Evolutionary conservation across 1,140 invertebrate species (phyloP), one percentile per base, ranked within the genome.

Genomic region (Apocrypta bakeri): DNA sequence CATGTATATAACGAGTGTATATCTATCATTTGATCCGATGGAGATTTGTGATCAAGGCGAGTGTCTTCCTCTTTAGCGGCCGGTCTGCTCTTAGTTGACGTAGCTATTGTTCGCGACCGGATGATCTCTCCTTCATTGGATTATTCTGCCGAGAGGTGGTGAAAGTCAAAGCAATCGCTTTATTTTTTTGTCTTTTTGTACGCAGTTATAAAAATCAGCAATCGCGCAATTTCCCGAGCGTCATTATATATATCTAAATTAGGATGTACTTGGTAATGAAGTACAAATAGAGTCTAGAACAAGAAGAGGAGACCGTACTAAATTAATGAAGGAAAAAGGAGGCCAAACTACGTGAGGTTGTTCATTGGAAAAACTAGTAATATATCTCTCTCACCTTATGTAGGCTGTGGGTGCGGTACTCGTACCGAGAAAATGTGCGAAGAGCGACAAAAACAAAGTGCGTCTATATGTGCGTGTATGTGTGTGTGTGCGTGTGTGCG

Each of bases 11-110:
- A n/a, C n/a, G n/a, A n/a, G n/a, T 56, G 17, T 56, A n/a, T n/a
- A 56, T 56, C 48, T 56, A 56, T 14, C 48, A 21, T 56, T 56
- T 56, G 48, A 56, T 56, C 48, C 17, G 48, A 1, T 56, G 48
- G 48, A 56, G 48, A 21, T 56, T 56, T 21, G 48, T 56, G 48
- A 56, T 56, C 48, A 56, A 56, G 48, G 48, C 48, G 48, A 68
- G 64, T 68, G 64, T 68, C 68, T 71, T 71, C 68, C 68, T 71
- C 68, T 71, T 71, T 71, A 71, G 48, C 48, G 21, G 21, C n/a
- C 48, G 21, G 14, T 17, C 2, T 2, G 2, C 33, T 37, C 3
- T 37, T 37, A 17, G 1, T 1, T 17, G 42, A 17, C 42, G 3
- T 14, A 17, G 0, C 64, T 14, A 71, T 71, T 71, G 69, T 37